phyloP scores from a whole-genome alignment of 2,888 invertebrate genomes.

The Apamea crenata region DNA sequence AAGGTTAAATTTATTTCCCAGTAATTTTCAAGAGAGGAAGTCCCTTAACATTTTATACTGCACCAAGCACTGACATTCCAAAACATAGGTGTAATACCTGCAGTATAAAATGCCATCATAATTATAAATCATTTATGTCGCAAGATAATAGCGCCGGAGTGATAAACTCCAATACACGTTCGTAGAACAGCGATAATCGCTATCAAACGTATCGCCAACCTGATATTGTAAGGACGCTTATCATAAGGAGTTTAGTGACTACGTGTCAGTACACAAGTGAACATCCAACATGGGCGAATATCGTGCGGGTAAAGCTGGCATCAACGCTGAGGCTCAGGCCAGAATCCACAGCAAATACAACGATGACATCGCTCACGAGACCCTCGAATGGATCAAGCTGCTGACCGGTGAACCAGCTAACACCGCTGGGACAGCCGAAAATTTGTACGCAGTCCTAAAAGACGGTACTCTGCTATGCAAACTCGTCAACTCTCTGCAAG shows the following conservation, averaged over 20 bases:
- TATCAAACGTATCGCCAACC: slow-evolving; percentile 81
- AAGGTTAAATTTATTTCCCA: not conserved
- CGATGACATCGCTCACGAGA: slow-evolving; percentile 97
- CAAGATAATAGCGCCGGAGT: slow-evolving; percentile 73
- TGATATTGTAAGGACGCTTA: slow-evolving; percentile 83
- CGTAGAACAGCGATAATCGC: slow-evolving; percentile 81
- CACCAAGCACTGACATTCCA: slow-evolving; percentile 43
- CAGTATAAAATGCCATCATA: slow-evolving; percentile 67
- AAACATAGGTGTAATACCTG: slow-evolving; percentile 44
- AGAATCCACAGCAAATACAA: slow-evolving; percentile 99
- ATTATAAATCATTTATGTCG: slow-evolving; percentile 77
- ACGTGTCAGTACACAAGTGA: slow-evolving; percentile 83
- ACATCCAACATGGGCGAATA: slow-evolving; percentile 87
- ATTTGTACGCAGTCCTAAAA: slow-evolving; percentile 96
- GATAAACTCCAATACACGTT: slow-evolving; percentile 77
- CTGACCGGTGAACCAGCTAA: slow-evolving; percentile 95
- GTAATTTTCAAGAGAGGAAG: not conserved
- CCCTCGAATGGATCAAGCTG: slow-evolving; percentile 97
- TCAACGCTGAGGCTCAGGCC: slow-evolving; percentile 88
- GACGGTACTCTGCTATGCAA: slow-evolving; percentile 97
- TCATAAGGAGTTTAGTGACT: slow-evolving; percentile 86
- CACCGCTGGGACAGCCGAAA: slow-evolving; percentile 96
- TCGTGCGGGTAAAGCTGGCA: slow-evolving; percentile 88
- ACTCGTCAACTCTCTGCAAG: slow-evolving; percentile 95
- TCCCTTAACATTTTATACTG: slow-evolving; percentile 10